Base-by-base conservation (phyloP, 2,797 vertebrate genomes). In the Gymnothorax reevesii region DNA sequence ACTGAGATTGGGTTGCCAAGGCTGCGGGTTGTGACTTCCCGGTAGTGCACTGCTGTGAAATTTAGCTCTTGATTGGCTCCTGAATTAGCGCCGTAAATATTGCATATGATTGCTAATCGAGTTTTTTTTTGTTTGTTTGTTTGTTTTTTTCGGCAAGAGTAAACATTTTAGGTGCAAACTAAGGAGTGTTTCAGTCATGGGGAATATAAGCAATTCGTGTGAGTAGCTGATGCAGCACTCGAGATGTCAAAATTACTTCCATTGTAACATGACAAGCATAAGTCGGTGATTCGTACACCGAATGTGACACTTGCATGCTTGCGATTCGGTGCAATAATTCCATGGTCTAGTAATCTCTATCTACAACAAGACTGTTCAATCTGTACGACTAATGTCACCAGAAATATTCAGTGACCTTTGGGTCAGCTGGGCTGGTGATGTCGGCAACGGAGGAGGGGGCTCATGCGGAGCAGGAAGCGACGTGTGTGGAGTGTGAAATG, bases 401-500 rank as follows among this genome's bases (percentile, higher is more conserved):
- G 49, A 87, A 55, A 17, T 77, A 27, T 75, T 86, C 64, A 57
- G 77, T 52, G 83, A 87, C 86, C 27, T 75, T 12, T 66, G 84
- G 9, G 83, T 87, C 88, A 87, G 86, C 90, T 84, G 87, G 77
- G 87, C 22, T 22, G 54, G 54, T 92, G 90, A 89, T 87, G 87
- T 88, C 87, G 93, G 88, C 87, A 88, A 73, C 75, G 90, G 90
- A 85, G 90, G 90, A 89, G 87, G 90, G 82, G 84, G 91, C 87
- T 89, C 90, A 87, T 88, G 88, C 93, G 91, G 93, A 95, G 94
- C 94, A 95, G 95, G 95, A 95, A 95, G 93, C 94, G 84, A 90
- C 89, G 86, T 87, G 92, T 88, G 88, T 89, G 87, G 91, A 91
- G 88, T 89, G 90, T 55, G 85, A 57, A 82, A 90, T 69, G 84